These are phyloP conservation scores for Gnatocerus cornutus DNA, from an alignment of 2,888 invertebrate species.

Conservation along the genomic window DNA sequence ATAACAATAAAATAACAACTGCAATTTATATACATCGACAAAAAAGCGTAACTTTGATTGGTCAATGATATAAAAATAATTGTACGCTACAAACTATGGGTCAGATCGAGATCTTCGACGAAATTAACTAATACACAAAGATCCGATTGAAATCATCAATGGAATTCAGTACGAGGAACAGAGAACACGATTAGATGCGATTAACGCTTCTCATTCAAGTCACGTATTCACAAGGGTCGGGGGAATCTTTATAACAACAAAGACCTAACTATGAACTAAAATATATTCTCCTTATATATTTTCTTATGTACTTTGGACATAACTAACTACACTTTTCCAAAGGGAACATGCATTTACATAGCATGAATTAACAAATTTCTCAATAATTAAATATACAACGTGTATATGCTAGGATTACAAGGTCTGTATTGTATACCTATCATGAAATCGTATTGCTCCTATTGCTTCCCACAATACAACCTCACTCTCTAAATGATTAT, in stretches of 20 bases:
- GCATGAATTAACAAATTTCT: slow-evolving; percentile 68
- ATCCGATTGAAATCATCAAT: slow-evolving; percentile 51
- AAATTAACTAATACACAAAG: slow-evolving; percentile 15
- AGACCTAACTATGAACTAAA: slow-evolving; percentile 65
- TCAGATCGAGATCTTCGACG: slow-evolving; percentile 53
- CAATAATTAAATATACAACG: slow-evolving; percentile 59
- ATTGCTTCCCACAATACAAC: slow-evolving; percentile 68
- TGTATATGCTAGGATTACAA: slow-evolving; percentile 64
- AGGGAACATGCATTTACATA: slow-evolving; percentile 70
- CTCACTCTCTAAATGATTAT: slow-evolving; percentile 66
- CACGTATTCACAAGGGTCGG: slow-evolving; percentile 48
- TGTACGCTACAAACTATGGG: slow-evolving; percentile 64
- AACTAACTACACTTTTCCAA: slow-evolving; percentile 67
- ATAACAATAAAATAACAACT: slow-evolving; percentile 71
- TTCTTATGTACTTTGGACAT: slow-evolving; percentile 68
- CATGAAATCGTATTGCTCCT: slow-evolving; percentile 67
- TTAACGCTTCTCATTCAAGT: slow-evolving; percentile 43
- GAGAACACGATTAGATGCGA: slow-evolving; percentile 51
- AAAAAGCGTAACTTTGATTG: slow-evolving; percentile 71
- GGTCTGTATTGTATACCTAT: slow-evolving; percentile 61
- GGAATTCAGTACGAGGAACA: slow-evolving; percentile 57
- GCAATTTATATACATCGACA: slow-evolving; percentile 72
- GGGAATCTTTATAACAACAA: slow-evolving; percentile 61
- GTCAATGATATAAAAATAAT: slow-evolving; percentile 72
- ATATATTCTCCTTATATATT: slow-evolving; percentile 54